These are phyloP conservation scores for Eutrigla gurnardus DNA, from an alignment of 2,797 vertebrate species.

Conservation along the genomic window DNA sequence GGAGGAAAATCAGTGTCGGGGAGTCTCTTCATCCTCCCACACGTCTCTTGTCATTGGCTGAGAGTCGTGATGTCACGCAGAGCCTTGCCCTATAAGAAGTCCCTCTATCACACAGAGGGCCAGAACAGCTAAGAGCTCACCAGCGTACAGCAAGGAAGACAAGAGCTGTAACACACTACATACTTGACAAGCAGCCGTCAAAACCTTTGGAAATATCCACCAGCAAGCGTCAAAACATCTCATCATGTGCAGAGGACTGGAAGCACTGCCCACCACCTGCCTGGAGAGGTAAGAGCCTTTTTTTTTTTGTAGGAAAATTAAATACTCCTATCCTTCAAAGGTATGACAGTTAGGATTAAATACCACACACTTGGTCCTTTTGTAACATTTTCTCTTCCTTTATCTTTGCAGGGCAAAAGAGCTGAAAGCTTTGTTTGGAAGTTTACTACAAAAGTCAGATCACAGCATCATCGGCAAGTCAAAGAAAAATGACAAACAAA, in stretches of 20 bases:
- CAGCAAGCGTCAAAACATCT: conserved; percentile 23
- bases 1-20: conserved; percentile 49
- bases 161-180: conserved; percentile 24
- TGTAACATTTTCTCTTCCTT: conserved; percentile 11
- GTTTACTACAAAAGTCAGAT: conserved; percentile 90
- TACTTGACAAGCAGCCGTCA: conserved; percentile 5
- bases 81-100: conserved; percentile 72
- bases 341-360: background rate
- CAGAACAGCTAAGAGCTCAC: conserved; percentile 52
- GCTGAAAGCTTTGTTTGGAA: conserved; percentile 89
- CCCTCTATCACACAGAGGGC: conserved; percentile 37
- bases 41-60: conserved; percentile 68
- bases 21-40: conserved; percentile 64
- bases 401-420: conserved; percentile 89
- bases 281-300: conserved; percentile 89
- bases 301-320: background rate
- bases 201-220: conserved; percentile 45
- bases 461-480: conserved; percentile 65
- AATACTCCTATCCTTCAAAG: background rate
- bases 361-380: background rate
- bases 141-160: conserved; percentile 16
- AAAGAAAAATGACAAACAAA: conserved; percentile 76
- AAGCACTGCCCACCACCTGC: conserved; percentile 86
- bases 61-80: conserved; percentile 72
- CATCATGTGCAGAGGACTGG: conserved; percentile 90